Evolutionary conservation across 2,797 vertebrate species (phyloP).

Genomic region (Sebastes itinus): DNA sequence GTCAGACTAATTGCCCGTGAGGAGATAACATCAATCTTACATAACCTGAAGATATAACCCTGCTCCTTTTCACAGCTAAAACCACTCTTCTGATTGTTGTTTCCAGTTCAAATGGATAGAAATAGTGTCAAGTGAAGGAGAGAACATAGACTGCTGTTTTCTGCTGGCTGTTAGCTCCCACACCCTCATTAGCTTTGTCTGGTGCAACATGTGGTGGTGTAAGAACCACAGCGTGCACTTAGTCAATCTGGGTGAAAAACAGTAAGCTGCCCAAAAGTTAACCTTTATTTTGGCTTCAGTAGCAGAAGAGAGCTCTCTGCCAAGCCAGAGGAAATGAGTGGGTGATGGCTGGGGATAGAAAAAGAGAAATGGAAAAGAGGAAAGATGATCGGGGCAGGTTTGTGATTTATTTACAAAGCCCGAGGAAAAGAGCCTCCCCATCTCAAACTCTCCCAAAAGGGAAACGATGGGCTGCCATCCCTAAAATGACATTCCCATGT

Average conservation of each 20-base stretch:
- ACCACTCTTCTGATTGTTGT: background rate
- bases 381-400: slow-evolving; percentile 45
- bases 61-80: slow-evolving; percentile 13
- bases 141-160: slow-evolving; percentile 2
- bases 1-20: slow-evolving; percentile 22
- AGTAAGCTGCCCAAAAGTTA: slow-evolving; percentile 23
- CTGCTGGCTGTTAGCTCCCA: background rate
- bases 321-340: slow-evolving; percentile 52
- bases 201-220: background rate
- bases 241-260: slow-evolving; percentile 9
- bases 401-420: slow-evolving; percentile 54
- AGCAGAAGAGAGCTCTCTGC: slow-evolving; percentile 16
- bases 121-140: background rate
- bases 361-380: slow-evolving; percentile 39
- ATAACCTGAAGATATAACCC: slow-evolving; percentile 30
- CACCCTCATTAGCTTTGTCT: background rate
- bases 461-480: slow-evolving; percentile 38
- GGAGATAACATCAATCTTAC: slow-evolving; percentile 40
- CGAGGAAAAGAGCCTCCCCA: slow-evolving; percentile 15
- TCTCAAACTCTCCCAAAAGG: slow-evolving; percentile 17
- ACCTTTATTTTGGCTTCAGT: slow-evolving; percentile 54
- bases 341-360: slow-evolving; percentile 9
- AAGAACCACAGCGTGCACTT: background rate
- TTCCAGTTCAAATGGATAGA: slow-evolving; percentile 13
- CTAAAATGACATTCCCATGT: slow-evolving; percentile 71